Evolutionary conservation across 2,888 invertebrate genomes (phyloP), one percentile per base, ranked within the genome.

Genomic region (Synanthedon myopaeformis): DNA sequence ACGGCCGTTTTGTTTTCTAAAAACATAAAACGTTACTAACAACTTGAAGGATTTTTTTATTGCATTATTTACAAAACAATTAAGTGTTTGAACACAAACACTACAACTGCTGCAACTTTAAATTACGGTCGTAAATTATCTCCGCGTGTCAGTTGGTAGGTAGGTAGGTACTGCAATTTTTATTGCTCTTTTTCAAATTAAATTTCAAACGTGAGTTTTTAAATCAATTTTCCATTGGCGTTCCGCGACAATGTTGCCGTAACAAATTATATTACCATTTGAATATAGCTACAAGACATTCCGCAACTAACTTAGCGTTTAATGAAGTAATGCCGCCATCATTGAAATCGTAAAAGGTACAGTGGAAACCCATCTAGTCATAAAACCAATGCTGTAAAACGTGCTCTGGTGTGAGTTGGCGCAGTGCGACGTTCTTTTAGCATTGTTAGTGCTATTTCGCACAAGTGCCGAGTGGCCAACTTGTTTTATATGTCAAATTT

Each of bases 271-370:
- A 58, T 54, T 56, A 23, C 42, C 42, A 19, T 42, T 35, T 41
- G 52, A 42, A 42, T 45, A 52, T 42, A 45, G 45, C 42, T 52
- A 23, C 52, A 50, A 42, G 52, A 23, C 42, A 51, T 51, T 19
- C 41, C n/a, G 53, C 53, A 53, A 53, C 42, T 51, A 53, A 42
- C 45, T 53, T 28, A 51, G 45, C 45, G 53, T 55, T 55, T 62
- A 63, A 65, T 65, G 63, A 64, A 65, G 64, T 61, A 62, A 64
- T 61, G 55, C 58, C 53, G 55, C 62, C 61, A 59, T 62, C 57
- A 61, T 65, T 59, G 59, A 51, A 58, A 56, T 61, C 60, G 62
- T 66, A 64, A 64, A 63, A 54, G 53, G 58, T 56, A 55, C 59
- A 54, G 56, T 13, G 51, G 45, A 45, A 28, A 45, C 35, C 53